phyloP scores from a whole-genome alignment of 1,140 invertebrate species.

The Magallana ariakensis region DNA sequence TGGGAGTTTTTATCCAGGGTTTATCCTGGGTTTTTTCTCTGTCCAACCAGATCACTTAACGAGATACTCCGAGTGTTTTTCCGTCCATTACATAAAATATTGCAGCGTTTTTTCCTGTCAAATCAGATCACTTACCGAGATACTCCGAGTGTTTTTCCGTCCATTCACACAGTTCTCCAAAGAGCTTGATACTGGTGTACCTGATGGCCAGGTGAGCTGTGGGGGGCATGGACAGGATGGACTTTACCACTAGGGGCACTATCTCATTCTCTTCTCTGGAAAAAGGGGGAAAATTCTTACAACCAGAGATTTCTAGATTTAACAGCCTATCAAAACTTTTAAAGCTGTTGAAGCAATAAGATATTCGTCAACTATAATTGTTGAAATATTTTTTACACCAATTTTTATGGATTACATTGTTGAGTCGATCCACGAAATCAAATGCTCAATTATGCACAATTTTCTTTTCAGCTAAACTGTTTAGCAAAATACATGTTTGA shows the following conservation, averaged over 20 bases:
- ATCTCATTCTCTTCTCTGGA: constrained; percentile 93
- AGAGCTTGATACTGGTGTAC: constrained; percentile 91
- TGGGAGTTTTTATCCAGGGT: not conserved
- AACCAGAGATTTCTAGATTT: not conserved
- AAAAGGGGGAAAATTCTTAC: constrained; percentile 47
- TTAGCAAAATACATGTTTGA: constrained; percentile 64
- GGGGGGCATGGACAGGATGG: constrained; percentile 91
- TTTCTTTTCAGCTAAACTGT: too few relatives aligned
- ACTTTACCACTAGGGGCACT: constrained; percentile 95
- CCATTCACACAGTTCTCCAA: constrained; percentile 97
- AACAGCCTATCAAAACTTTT: too few relatives aligned
- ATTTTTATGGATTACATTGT: too few relatives aligned
- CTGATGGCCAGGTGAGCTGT: constrained; percentile 92
- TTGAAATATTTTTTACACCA: too few relatives aligned
- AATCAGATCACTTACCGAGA: constrained; percentile 82
- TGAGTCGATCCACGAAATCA: too few relatives aligned
- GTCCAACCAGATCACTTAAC: not conserved
- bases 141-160: constrained; percentile 91
- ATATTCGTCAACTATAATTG: too few relatives aligned
- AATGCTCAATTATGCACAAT: too few relatives aligned
- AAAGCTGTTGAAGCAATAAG: too few relatives aligned
- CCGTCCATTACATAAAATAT: too few relatives aligned
- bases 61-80: not conserved
- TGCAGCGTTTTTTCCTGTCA: not conserved
- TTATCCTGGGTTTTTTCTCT: not conserved